These are phyloP conservation scores for Lanius collurio DNA, from an alignment of 2,113 vertebrate species.

Conservation along the genomic window DNA sequence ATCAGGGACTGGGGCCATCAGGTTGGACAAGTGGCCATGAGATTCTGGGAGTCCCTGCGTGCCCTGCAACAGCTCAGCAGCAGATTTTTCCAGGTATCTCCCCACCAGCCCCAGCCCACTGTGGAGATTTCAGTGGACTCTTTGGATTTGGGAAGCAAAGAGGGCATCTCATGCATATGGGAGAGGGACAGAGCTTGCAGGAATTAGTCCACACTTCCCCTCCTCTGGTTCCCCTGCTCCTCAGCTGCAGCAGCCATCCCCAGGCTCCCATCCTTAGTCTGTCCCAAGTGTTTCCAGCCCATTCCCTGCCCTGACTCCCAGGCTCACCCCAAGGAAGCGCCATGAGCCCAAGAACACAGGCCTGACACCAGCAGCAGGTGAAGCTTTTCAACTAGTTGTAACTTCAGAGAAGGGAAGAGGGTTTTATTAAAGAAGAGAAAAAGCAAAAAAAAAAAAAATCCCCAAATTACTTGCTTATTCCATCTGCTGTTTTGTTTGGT, in stretches of 20 bases:
- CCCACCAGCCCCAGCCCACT: background rate
- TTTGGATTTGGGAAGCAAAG: background rate
- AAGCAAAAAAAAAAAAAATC: background rate
- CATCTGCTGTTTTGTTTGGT: background rate
- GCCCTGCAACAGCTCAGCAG: background rate
- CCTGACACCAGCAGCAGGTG: background rate
- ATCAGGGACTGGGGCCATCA: background rate
- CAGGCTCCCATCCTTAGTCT: background rate
- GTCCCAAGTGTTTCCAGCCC: background rate
- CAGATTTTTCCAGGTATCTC: background rate
- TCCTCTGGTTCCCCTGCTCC: background rate
- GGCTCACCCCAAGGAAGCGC: background rate
- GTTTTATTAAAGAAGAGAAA: background rate
- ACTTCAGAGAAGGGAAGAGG: background rate
- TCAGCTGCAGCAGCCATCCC: background rate
- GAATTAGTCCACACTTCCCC: background rate
- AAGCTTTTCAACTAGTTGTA: background rate
- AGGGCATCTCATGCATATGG: background rate
- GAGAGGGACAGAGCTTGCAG: background rate
- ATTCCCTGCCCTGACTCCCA: background rate
- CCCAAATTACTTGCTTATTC: background rate
- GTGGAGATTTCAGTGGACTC: no score
- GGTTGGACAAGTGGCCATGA: background rate
- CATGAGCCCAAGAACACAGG: background rate
- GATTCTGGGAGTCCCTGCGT: background rate